Evolutionary conservation across 2,113 vertebrate species (phyloP), one percentile per base, ranked within the genome.

Genomic region (Peromyscus californicus): DNA sequence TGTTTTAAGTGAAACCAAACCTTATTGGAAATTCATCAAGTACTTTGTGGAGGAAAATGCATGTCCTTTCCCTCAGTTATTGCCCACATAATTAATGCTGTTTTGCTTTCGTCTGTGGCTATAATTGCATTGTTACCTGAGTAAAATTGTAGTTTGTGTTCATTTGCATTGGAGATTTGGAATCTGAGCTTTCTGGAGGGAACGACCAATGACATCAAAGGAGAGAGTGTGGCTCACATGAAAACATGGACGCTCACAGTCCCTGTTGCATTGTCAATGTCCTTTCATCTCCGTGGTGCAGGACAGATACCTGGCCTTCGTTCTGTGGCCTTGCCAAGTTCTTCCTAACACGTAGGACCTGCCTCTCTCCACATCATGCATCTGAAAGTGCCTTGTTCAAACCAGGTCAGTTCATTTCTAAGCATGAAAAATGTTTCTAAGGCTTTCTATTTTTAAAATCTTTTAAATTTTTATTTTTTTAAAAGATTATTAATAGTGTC

Each of bases 81-180:
- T 83, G 67, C 92, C 36, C 94, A 98, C 26, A 74, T 75, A 91
- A 92, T 7, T 7, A 48, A 90, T 91, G 22, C 91, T 29, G 86
- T 11, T 83, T 51, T 59, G 74, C 48, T 65, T 91, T 85, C 86
- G 48, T 90, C 9, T 82, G 31, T 21, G 69, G 22, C 10, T 88
- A 0, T 90, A 87, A 91, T 87, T 95, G 31, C 86, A 82, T 67
- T 74, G 26, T 79, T 94, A 59, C 57, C 51, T 65, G 84, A 96
- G 42, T 88, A 92, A 78, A 57, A 89, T 29, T 87, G 94, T 92
- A 48, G 2, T 72, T 97, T 1, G 63, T 95, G 92, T 61, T 39
- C 21, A 86, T 94, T 83, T 75, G 29, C 3, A 0, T 39, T 93
- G 45, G 69, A 17, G 61, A 75, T 67, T 85, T 91, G 21, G 93